Evolutionary conservation across 2,113 vertebrate genomes (phyloP).

Genomic region (Sprattus sprattus): DNA sequence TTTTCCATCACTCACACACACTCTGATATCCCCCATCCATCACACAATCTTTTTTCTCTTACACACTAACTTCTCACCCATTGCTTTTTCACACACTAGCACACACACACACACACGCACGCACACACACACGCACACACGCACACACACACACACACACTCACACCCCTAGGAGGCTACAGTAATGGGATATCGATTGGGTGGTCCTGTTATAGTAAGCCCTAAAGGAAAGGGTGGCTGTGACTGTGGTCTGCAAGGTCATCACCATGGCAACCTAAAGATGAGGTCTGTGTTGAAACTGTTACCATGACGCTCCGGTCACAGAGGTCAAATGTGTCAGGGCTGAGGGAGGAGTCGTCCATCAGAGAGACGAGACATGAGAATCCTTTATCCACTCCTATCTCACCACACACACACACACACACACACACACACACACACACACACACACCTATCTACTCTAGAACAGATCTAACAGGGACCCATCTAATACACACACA

Average conservation of each 20-base stretch:
- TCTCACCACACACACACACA: too few species aligned
- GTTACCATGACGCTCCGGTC: conserved; percentile 65
- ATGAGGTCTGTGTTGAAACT: conserved; percentile 56
- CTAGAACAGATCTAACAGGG: too few species aligned
- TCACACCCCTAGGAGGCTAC: conserved; percentile 46
- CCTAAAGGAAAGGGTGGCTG: conserved; percentile 51
- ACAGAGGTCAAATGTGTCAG: conserved; percentile 51
- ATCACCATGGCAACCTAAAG: conserved; percentile 71
- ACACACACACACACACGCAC: too few species aligned
- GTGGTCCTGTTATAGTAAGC: conserved; percentile 69
- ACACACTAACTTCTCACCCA: neutral
- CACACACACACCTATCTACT: too few species aligned
- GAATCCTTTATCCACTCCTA: too few species aligned
- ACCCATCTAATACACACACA: too few species aligned
- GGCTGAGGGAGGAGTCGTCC: neutral
- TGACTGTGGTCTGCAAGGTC: conserved; percentile 72
- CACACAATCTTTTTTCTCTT: too few species aligned
- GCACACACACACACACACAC: neutral
- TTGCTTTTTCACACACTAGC: conserved; percentile 40
- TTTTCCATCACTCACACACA: neutral
- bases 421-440: too few species aligned
- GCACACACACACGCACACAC: too few species aligned
- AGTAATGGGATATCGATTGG: conserved; percentile 81
- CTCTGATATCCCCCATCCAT: neutral
- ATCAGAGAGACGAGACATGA: neutral